A percentile compares a stretch with the other conserved stretches of the same genome.
These are phyloP conservation scores for Ochropacha duplaris DNA, from an alignment of 2,888 invertebrate species.

Conservation along the genomic window DNA sequence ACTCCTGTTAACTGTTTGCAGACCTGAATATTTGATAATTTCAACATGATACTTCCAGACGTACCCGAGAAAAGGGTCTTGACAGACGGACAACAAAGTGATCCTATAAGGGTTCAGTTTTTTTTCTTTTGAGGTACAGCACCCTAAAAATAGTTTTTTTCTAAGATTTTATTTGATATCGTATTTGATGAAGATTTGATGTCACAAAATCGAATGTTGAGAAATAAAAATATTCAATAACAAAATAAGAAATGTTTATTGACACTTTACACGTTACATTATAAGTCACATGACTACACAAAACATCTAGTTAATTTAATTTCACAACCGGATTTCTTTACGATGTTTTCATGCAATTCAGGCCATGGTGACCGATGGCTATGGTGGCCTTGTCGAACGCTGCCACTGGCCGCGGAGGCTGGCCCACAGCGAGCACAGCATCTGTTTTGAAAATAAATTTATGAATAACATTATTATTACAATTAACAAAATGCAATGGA, in stretches of 20 bases:
- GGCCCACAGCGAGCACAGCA: conserved; percentile 72
- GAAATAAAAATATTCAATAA: neutral
- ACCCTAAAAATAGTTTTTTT: too few relatives aligned
- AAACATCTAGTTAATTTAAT: conserved; percentile 8
- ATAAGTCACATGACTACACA: conserved; percentile 11
- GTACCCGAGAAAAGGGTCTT: too few relatives aligned
- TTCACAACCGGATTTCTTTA: conserved; percentile 21
- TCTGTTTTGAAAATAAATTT: conserved; percentile 46
- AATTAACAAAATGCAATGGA: too few relatives aligned
- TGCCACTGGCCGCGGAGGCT: conserved; percentile 71
- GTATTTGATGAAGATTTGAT: too few relatives aligned
- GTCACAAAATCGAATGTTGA: too few relatives aligned
- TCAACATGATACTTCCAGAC: too few relatives aligned
- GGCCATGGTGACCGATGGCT: conserved; percentile 51
- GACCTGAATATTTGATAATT: too few relatives aligned
- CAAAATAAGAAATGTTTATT: neutral
- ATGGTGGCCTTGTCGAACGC: conserved; percentile 74
- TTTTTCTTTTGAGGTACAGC: too few relatives aligned
- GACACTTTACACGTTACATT: conserved; percentile 3
- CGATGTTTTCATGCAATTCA: conserved; percentile 14
- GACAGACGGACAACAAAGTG: too few relatives aligned
- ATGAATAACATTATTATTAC: neutral
- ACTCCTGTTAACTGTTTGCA: too few relatives aligned
- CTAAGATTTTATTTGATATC: too few relatives aligned
- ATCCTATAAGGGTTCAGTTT: too few relatives aligned